phyloP scores from a whole-genome alignment of 2,113 vertebrate genomes.

The Brachyhypopomus occidentalis region DNA sequence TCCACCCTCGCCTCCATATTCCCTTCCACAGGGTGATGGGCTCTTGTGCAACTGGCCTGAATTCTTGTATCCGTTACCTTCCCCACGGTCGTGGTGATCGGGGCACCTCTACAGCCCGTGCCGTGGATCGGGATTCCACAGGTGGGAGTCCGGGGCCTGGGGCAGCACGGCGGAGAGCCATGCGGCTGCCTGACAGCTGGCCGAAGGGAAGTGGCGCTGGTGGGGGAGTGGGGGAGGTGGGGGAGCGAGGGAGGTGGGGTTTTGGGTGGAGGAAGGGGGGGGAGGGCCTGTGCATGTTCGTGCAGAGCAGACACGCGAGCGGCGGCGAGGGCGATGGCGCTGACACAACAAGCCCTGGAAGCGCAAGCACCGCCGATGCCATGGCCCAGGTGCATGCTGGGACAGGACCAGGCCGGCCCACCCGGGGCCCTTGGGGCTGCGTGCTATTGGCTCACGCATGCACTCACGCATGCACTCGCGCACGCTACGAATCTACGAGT shows the following conservation, averaged over 20 bases:
- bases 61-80: neutral
- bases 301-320: constrained; percentile 12
- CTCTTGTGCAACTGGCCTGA: neutral
- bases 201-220: constrained; percentile 17
- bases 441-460: neutral
- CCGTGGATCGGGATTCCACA: constrained; percentile 25
- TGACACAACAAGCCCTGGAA: constrained; percentile 43
- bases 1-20: neutral
- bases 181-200: constrained; percentile 20
- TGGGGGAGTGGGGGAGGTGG: neutral
- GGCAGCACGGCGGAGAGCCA: neutral
- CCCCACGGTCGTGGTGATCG: neutral
- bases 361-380: constrained; percentile 45
- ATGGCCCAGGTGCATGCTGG: constrained; percentile 18
- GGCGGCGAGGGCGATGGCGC: constrained; percentile 20
- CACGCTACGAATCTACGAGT: neutral
- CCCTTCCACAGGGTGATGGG: neutral
- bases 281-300: constrained; percentile 36
- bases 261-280: too few species aligned
- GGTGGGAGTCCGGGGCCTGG: neutral
- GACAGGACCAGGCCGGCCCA: constrained; percentile 21
- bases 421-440: constrained; percentile 23
- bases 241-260: too few species aligned
- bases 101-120: too few species aligned
- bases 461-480: too few species aligned